Base-by-base conservation (phyloP, 2,113 vertebrate genomes). In the Pleuronectes platessa region DNA sequence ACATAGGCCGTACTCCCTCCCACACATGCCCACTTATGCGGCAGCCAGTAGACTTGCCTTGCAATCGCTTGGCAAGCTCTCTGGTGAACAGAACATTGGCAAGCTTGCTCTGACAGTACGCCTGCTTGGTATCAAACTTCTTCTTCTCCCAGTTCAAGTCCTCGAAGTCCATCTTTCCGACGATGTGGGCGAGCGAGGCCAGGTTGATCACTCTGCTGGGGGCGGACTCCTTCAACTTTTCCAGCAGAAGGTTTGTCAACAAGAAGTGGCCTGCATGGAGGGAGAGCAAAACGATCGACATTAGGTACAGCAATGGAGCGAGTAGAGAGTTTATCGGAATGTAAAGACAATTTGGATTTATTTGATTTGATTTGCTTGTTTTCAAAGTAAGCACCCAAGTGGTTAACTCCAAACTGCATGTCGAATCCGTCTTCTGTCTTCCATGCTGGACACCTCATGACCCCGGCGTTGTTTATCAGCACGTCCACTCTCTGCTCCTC, bases 91-190 rank as follows among this genome's bases (percentile, higher is more conserved):
- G 91, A 71, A 96, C 85, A 2, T 94, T 76, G 27, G 96, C 96
- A 53, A 97, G 94, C 90, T 97, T 97, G 90, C 96, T 97, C 88
- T 96, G 96, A 89, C 96, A 96, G 88, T 97, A 97, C 51, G 96
- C 96, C 13, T 88, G 93, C 82, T 95, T 97, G 5, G 96, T 95
- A 82, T 97, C 74, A 65, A 94, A 97, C 88, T 92, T 94, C 91
- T 90, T 95, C 68, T 81, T 92, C 84, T 96, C 93, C 95, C 95
- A 97, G 90, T 97, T 96, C 81, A 97, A 81, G 87, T 97, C 96
- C 0, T 94, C 90, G 0, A 96, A 95, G 91, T 97, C 96, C 0
- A 97, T 91, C 72, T 96, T 92, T 51, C 96, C 96, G 3, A 93
- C 86, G 0, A 96, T 18, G 37, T 97, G 95, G 78, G 95, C 95